These are phyloP conservation scores for Halcyon senegalensis DNA, from an alignment of 2,113 vertebrate species.

Conservation along the genomic window DNA sequence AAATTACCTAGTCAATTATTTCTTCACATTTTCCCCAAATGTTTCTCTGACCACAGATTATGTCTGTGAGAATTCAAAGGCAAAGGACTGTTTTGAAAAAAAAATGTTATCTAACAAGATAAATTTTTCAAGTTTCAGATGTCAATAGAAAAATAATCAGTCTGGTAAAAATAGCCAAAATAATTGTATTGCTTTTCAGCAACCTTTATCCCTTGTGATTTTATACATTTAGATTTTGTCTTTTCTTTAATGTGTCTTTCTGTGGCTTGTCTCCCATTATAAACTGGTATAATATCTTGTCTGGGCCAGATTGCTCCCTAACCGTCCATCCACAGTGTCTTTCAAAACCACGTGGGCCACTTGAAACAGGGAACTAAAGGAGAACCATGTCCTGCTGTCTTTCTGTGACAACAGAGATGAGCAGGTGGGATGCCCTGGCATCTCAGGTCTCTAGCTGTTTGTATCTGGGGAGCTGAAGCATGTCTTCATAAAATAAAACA, in stretches of 20 bases:
- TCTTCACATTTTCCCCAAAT: not conserved
- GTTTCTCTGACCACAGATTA: not conserved
- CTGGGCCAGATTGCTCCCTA: not conserved
- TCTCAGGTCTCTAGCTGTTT: not conserved
- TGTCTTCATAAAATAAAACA: not conserved
- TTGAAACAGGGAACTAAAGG: not conserved
- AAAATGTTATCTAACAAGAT: not conserved
- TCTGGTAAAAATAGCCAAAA: not conserved
- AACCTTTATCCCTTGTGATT: not conserved
- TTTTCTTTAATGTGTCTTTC: not conserved
- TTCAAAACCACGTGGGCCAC: not conserved
- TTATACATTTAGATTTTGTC: not conserved
- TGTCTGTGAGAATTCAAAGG: not conserved
- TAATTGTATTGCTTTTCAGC: not conserved
- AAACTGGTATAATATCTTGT: not conserved
- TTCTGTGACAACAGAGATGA: not conserved
- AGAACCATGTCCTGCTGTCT: not conserved
- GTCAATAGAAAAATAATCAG: not conserved
- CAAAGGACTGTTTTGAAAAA: not conserved
- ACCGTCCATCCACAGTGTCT: rapidly evolving
- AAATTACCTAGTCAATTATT: not conserved
- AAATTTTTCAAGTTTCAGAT: not conserved
- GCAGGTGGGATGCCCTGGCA: not conserved
- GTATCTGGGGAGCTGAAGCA: not conserved
- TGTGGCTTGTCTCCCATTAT: not conserved